Conservation (phyloP, 92 coral and sea anemone genomes). For the Palythoa grandiflora region DNA sequence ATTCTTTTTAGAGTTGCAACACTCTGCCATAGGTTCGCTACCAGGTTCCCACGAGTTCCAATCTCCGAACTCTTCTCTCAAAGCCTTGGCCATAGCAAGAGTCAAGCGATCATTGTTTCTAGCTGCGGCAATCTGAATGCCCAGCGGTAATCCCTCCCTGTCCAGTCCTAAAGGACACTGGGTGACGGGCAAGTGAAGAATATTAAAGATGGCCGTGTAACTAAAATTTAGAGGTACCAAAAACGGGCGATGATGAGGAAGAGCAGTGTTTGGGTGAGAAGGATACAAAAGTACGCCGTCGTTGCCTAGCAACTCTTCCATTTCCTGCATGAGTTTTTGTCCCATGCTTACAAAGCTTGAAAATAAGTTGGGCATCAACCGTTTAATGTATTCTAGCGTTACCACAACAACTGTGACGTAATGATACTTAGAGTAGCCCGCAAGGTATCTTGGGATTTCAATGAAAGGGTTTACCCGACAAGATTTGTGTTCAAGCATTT, state of each 20-base stretch:
- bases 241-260: slow-evolving; percentile 70
- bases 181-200: slow-evolving; percentile 84
- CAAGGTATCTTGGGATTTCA: slow-evolving; percentile 76
- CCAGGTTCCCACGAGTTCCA: slow-evolving; percentile 88
- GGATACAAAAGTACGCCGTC: slow-evolving; percentile 81
- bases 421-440: slow-evolving; percentile 83
- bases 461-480: slow-evolving; percentile 72
- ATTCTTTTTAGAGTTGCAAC: background rate
- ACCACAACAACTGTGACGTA: slow-evolving; percentile 77
- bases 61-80: slow-evolving; percentile 79
- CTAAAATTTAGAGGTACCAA: slow-evolving; percentile 82
- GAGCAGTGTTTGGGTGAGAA: slow-evolving; percentile 81
- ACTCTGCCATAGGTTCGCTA: slow-evolving; percentile 25
- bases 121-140: slow-evolving; percentile 85
- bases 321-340: slow-evolving; percentile 66
- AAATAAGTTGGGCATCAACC: slow-evolving; percentile 63
- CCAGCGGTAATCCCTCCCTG: slow-evolving; percentile 83
- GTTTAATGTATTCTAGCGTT: slow-evolving; percentile 70
- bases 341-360: slow-evolving; percentile 83
- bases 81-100: slow-evolving; percentile 77
- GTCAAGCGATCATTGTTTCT: slow-evolving; percentile 83
- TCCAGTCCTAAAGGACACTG: slow-evolving; percentile 92
- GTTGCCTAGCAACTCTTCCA: slow-evolving; percentile 79
- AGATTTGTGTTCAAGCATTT: slow-evolving; percentile 65
- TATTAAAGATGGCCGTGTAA: slow-evolving; percentile 84